Conservation (phyloP, 2,888 invertebrate genomes). For the Deilephila elpenor region DNA sequence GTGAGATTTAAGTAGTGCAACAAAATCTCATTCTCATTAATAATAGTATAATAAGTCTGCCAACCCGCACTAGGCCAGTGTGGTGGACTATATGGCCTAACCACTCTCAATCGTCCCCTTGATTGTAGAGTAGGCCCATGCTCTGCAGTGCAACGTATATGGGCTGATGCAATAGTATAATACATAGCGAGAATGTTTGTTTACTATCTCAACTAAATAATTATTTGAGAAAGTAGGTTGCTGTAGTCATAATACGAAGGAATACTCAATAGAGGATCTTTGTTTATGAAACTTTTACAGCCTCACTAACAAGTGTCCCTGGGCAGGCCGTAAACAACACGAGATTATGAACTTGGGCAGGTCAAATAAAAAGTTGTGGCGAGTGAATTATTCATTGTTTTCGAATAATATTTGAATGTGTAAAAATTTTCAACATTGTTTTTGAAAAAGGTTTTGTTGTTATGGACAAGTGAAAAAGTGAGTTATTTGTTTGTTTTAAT, state of each 20-base stretch:
- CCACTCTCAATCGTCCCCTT: no score
- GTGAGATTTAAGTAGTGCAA: no score
- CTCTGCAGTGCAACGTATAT: no score
- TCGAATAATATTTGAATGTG: slow-evolving; percentile 19
- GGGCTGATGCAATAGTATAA: no score
- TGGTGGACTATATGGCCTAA: no score
- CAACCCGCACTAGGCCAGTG: no score
- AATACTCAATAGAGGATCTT: neutral
- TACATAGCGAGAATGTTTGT: neutral
- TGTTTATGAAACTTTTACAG: slow-evolving; percentile 20
- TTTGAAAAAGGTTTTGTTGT: neutral
- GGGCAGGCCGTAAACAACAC: slow-evolving; percentile 12
- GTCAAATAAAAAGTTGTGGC: slow-evolving; percentile 13
- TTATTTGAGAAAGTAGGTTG: neutral
- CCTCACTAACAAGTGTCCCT: slow-evolving; percentile 14
- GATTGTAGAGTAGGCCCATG: no score
- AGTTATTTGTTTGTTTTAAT: no score
- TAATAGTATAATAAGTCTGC: no score
- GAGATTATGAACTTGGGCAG: slow-evolving; percentile 21
- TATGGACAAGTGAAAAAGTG: neutral
- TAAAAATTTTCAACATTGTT: neutral
- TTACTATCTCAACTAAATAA: neutral
- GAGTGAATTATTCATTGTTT: slow-evolving; percentile 40
- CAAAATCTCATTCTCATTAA: no score
- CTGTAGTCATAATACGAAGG: neutral